These are phyloP conservation scores for Andricus grossulariae DNA, from an alignment of 1,140 invertebrate genomes.

Conservation along the genomic window DNA sequence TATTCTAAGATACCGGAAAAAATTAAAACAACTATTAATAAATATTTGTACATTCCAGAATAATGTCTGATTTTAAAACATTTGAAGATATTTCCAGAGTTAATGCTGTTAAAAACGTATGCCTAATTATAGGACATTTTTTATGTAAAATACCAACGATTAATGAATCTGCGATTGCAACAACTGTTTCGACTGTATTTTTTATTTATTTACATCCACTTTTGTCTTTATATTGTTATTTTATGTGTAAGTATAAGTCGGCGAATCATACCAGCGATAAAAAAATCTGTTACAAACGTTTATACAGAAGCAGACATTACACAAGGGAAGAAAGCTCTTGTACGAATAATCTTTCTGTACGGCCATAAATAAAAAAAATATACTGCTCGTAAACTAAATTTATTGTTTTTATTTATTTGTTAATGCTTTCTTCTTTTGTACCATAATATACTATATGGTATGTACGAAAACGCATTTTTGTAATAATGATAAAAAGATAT, in stretches of 20 bases:
- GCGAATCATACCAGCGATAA: neutral
- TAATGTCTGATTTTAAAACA: too few species aligned
- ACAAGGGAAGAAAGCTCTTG: constrained; percentile 16
- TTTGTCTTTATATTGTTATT: neutral
- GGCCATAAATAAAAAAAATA: neutral
- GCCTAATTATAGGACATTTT: too few species aligned
- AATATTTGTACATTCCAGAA: too few species aligned
- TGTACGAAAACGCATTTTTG: constrained; percentile 14
- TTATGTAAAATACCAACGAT: too few species aligned
- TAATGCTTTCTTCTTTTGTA: constrained; percentile 21
- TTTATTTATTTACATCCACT: neutral
- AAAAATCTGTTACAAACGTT: neutral
- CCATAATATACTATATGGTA: neutral
- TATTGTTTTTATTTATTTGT: constrained; percentile 11
- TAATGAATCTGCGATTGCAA: too few species aligned
- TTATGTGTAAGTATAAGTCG: neutral
- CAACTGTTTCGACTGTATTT: neutral
- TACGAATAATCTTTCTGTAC: neutral
- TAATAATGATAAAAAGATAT: constrained; percentile 21
- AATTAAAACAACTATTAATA: too few species aligned
- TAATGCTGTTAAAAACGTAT: too few species aligned
- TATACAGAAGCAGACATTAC: neutral
- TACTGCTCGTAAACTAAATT: neutral
- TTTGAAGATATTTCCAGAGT: too few species aligned
- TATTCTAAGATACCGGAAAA: too few species aligned